phyloP scores from a whole-genome alignment of 2,888 invertebrate genomes.

The Tachina lurida region DNA sequence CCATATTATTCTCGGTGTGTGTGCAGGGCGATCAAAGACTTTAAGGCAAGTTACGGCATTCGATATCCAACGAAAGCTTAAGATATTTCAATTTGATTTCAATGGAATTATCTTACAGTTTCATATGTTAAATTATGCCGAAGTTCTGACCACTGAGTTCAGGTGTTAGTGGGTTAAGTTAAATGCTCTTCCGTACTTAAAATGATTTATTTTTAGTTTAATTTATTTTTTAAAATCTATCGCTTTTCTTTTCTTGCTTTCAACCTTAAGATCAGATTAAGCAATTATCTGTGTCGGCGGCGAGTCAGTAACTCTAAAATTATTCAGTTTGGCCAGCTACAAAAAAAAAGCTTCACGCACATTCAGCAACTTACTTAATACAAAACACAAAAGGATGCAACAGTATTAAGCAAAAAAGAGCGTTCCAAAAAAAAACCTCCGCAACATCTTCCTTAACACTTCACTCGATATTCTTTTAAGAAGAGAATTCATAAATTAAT shows the following conservation, averaged over 20 bases:
- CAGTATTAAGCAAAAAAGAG: background rate
- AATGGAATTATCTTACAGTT: no score
- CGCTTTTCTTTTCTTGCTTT: background rate
- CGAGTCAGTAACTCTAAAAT: background rate
- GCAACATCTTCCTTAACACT: constrained; percentile 10
- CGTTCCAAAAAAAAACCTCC: background rate
- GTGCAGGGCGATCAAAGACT: no score
- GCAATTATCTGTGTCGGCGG: constrained; percentile 46
- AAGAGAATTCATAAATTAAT: constrained; percentile 53
- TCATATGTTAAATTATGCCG: no score
- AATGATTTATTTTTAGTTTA: background rate
- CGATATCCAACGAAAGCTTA: no score
- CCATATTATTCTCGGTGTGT: no score
- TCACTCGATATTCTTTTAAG: background rate
- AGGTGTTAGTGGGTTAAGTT: background rate
- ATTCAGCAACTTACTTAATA: background rate
- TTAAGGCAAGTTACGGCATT: no score
- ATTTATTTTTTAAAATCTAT: background rate
- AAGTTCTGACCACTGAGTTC: no score
- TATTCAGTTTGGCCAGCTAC: background rate
- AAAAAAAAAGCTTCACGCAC: constrained; percentile 43
- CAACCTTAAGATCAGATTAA: constrained; percentile 21
- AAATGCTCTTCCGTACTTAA: no score
- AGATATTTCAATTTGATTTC: no score
- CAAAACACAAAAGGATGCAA: background rate